These are phyloP conservation scores for Zophobas atratus DNA, from an alignment of 1,140 invertebrate species.

Conservation along the genomic window DNA sequence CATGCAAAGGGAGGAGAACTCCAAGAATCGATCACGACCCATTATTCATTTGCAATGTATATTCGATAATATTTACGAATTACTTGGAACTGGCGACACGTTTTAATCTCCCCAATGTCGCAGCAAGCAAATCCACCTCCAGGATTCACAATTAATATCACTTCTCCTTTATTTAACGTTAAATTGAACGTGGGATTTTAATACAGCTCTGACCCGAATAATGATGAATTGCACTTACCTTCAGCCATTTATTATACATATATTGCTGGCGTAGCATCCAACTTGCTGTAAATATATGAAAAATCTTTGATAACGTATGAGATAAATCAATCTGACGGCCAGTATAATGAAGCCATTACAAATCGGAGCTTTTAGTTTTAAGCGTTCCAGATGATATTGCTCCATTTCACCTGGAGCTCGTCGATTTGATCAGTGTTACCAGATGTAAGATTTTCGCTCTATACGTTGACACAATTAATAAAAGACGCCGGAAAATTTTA, in stretches of 20 bases:
- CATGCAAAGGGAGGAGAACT: slow-evolving; percentile 52
- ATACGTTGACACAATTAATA: too few species aligned
- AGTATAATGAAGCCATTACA: neutral
- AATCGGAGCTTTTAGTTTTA: neutral
- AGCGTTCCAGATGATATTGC: neutral
- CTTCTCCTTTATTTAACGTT: neutral
- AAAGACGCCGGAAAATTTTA: too few species aligned
- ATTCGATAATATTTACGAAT: slow-evolving; percentile 34
- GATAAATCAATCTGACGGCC: slow-evolving; percentile 1
- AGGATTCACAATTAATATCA: slow-evolving; percentile 4
- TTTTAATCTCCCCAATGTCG: neutral
- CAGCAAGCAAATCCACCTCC: neutral
- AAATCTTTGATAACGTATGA: neutral
- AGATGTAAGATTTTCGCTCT: too few species aligned
- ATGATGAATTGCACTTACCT: neutral
- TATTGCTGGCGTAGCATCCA: neutral
- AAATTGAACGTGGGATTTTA: neutral
- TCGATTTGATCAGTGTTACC: too few species aligned
- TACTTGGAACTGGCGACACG: slow-evolving; percentile 5
- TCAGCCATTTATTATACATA: neutral
- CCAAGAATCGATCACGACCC: slow-evolving; percentile 44
- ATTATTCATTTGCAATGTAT: slow-evolving; percentile 45
- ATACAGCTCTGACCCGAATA: neutral
- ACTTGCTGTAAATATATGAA: neutral
- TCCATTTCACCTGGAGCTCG: neutral